These are phyloP conservation scores for Schizopygopsis pylzovi DNA, from an alignment of 2,797 vertebrate genomes.

Conservation along the genomic window DNA sequence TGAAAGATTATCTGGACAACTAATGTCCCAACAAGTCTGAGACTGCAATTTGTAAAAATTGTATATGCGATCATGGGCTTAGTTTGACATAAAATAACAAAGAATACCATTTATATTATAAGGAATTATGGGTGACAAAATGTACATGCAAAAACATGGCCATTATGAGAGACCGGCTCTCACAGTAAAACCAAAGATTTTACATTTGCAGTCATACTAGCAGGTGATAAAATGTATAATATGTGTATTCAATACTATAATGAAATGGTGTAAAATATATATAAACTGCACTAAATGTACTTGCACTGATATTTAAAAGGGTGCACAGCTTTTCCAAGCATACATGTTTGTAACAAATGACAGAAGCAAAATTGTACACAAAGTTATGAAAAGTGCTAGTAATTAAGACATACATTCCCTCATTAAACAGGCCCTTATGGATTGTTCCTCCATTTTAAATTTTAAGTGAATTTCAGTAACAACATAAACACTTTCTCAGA, in stretches of 20 bases:
- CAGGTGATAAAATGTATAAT: neutral
- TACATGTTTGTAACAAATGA: neutral
- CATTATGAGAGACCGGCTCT: slow-evolving; percentile 76
- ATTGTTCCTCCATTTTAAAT: slow-evolving; percentile 1
- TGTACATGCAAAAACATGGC: neutral
- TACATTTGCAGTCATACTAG: slow-evolving; percentile 12
- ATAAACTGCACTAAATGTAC: neutral
- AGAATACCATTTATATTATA: neutral
- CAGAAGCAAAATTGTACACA: neutral
- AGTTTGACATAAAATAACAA: neutral
- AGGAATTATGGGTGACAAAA: neutral
- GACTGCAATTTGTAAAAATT: neutral
- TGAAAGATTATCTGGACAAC: neutral
- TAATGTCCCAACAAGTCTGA: neutral
- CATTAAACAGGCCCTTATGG: slow-evolving; percentile 15
- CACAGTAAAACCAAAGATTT: slow-evolving; percentile 40
- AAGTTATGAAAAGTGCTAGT: slow-evolving; percentile 40
- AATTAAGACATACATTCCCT: slow-evolving; percentile 26
- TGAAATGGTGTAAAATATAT: neutral
- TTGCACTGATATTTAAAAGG: neutral
- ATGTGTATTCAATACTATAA: neutral
- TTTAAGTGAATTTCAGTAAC: slow-evolving; percentile 1
- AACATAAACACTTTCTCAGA: neutral
- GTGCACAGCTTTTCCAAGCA: neutral
- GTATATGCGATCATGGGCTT: neutral